Evolutionary conservation across 2,113 vertebrate species (phyloP), one percentile per base, ranked within the genome.

Genomic region (Oxygymnocypris stewartii): DNA sequence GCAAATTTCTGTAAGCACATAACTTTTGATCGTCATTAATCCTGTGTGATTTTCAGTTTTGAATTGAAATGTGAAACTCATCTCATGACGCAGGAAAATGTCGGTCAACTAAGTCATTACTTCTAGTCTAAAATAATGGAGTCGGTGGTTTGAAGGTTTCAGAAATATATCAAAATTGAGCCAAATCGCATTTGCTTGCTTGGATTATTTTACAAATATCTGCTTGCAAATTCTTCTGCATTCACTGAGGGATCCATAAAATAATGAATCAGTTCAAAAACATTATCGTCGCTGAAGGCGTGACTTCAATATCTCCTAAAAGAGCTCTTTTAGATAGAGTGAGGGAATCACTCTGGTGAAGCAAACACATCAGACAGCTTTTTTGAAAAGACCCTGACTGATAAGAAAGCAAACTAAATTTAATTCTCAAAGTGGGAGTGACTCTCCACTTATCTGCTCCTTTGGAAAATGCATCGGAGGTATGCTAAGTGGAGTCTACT

Each of bases 401-500:
- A n/a, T 77, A 76, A 82, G 82, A 63, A n/a, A 16, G 35, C 78
- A 77, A 71, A 51, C 76, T 77, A 79, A 42, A 71, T 89, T 82
- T 78, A n/a, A n/a, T n/a, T n/a, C n/a, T n/a, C n/a, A n/a, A n/a
- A n/a, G n/a, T n/a, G n/a, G n/a, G n/a, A n/a, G n/a, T n/a, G 12
- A 89, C 84, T 79, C 35, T 54, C 28, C 31, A 5, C 47, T 84
- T 86, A 87, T 82, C 84, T 76, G 85, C 12, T 78, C 18, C 59
- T 71, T 40, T 44, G 71, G 31, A 77, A 37, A 87, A 87, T 25
- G 14, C 44, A 31, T 82, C 65, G 20, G 23, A 73, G 88, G 87
- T 85, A 89, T 87, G 89, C 75, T 42, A 85, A 89, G 88, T 84
- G 49, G 83, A 59, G 67, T 73, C 82, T 54, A 61, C 76, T 82